Percentiles rank a stretch among this genome's conserved stretches.
These are phyloP conservation scores for Crypturellus tataupa DNA, from an alignment of 2,797 vertebrate genomes.

Conservation along the genomic window DNA sequence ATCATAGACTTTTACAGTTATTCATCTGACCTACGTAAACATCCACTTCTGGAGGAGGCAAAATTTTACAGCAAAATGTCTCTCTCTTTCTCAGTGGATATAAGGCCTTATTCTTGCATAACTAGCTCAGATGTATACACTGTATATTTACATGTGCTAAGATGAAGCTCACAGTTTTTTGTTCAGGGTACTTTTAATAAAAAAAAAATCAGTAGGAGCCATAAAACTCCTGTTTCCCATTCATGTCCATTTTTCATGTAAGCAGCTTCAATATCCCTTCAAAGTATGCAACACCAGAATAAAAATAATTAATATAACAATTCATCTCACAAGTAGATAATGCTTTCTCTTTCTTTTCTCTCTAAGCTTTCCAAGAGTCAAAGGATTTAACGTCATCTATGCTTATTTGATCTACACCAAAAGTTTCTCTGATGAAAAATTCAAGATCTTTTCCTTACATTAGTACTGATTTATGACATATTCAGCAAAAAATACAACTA, in stretches of 20 bases:
- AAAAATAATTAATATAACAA: neutral
- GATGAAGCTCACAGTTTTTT: neutral
- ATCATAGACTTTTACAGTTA: neutral
- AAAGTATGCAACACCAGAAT: neutral
- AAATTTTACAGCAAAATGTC: neutral
- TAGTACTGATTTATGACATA: neutral
- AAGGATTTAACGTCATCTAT: neutral
- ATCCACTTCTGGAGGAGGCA: neutral
- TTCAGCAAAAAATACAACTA: neutral
- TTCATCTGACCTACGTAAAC: neutral
- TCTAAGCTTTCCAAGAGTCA: neutral
- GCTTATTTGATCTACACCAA: neutral
- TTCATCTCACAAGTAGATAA: neutral
- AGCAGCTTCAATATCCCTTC: neutral
- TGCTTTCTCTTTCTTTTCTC: neutral
- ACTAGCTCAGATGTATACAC: neutral
- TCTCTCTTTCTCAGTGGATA: neutral
- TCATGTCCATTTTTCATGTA: neutral
- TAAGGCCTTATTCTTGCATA: neutral
- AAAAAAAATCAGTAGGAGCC: neutral
- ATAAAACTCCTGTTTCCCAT: neutral
- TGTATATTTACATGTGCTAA: neutral
- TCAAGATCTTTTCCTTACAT: neutral
- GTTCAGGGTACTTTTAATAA: neutral
- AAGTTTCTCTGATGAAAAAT: neutral